Base-by-base conservation (phyloP, 2,888 invertebrate species). In the Xylota segnis region DNA sequence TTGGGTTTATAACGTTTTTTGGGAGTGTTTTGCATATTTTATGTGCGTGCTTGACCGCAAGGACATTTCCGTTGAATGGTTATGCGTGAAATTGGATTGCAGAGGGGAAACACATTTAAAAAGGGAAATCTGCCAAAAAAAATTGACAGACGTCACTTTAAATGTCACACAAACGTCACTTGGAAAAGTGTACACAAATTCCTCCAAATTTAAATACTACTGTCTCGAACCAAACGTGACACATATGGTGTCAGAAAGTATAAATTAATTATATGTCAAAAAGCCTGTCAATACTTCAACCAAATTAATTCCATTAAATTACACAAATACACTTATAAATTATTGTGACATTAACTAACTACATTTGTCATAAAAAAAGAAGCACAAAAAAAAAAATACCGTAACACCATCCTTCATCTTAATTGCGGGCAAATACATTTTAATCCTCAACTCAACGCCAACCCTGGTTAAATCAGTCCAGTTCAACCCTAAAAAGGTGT, bases 261-360 rank as follows among this genome's bases (percentile, higher is more conserved):
- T 32, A 45, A 78, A 78, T 71, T 58, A 71, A 78, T 65, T 52
- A 70, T 43, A 66, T 56, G 72, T 66, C 66, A 47, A 61, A 75
- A 61, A 54, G 37, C 29, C 68, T 82, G 82, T 86, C 84, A 86
- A 86, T 79, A 83, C 40, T 74, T 29, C 34, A 68, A 63, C 43
- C 66, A 40, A 77, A 86, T 77, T 81, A 72, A 86, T 86, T 68
- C 56, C 18, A 77, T 86, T 77, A 47, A 76, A 86, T 78, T 78
- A 71, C 76, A 76, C 29, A 76, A 82, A 81, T 86, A 72, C 66
- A 86, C 76, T 82, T 81, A 76, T 61, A 81, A 86, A 56, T 81
- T 76, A 86, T 86, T 76, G 65, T 72, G 81, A 76, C 84, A 86
- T 86, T 82, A 82, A 86, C 82, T 86, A 76, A 86, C 82, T 86